Evolutionary conservation across 2,113 vertebrate genomes (phyloP), one percentile per base, ranked within the genome.

Genomic region (Phocoena phocoena): DNA sequence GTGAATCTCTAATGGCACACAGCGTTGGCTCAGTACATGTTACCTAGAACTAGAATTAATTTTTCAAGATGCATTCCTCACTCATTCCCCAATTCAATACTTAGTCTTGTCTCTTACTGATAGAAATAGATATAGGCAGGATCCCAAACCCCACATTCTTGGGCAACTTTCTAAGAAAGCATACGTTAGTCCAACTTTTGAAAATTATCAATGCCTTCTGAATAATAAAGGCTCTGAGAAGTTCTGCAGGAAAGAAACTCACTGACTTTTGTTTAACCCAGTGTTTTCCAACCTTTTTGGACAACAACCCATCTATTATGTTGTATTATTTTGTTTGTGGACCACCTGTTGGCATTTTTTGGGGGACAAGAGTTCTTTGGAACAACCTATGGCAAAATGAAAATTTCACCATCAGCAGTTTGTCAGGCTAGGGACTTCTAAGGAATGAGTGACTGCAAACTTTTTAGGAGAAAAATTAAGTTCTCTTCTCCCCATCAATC

Each of bases 401-500:
- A 23, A 91, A 6, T 65, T 55, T 89, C 47, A 53, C 7, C 25
- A n/a, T 55, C 11, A 84, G 73, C 11, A 84, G 73, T 88, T 93
- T 36, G 62, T 90, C 77, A 71, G 89, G 15, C 47, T 44, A n/a
- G 50, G 44, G 25, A 67, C 58, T 88, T 63, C 31, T 85, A 93
- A 79, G 70, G 71, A 67, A 89, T 67, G 55, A 60, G 55, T 96
- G 80, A 17, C 26, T 62, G n/a, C 15, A 91, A 77, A 87, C 12
- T 41, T 90, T 92, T 95, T 95, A 96, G 67, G 36, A 82, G 86
- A 95, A 93, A 93, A 97, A 96, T 67, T 79, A 91, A 79, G 55
- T 74, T 95, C 31, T 76, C 38, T 55, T 96, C 85, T 81, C 53
- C 55, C 82, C 92, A 97, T 93, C 67, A 62, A 73, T 92, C 83